These are phyloP conservation scores for Plectus sambesii DNA, from an alignment of 1,140 invertebrate genomes.

Conservation along the genomic window DNA sequence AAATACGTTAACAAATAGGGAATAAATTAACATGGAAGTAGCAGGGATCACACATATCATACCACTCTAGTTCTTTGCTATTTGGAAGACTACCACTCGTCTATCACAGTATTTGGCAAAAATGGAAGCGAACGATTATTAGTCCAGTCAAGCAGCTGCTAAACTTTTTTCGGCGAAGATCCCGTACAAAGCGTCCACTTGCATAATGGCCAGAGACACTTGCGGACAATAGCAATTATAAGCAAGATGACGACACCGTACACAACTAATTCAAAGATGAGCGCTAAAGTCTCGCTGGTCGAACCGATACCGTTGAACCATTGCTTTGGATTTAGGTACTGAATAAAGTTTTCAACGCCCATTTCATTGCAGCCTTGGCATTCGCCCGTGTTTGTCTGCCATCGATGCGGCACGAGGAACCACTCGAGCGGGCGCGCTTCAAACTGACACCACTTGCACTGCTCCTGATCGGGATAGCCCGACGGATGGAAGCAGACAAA, in stretches of 20 bases:
- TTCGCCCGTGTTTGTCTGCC: slow-evolving; percentile 21
- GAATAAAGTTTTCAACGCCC: slow-evolving; percentile 20
- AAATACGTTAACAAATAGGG: no score
- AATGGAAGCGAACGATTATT: no score
- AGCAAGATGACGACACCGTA: slow-evolving; percentile 22
- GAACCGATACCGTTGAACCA: slow-evolving; percentile 33
- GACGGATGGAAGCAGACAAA: slow-evolving; percentile 33
- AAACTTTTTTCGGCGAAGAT: slow-evolving; percentile 26
- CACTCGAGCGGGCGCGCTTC: slow-evolving; percentile 20
- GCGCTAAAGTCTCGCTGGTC: slow-evolving; percentile 26
- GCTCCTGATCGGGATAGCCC: slow-evolving; percentile 23
- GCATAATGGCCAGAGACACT: slow-evolving; percentile 27
- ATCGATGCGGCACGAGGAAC: slow-evolving; percentile 17
- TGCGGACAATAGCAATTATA: slow-evolving; percentile 26
- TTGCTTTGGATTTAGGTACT: slow-evolving; percentile 23
- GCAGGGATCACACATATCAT: no score
- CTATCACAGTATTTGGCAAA: no score
- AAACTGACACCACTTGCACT: slow-evolving; percentile 27
- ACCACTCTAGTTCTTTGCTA: no score
- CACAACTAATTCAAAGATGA: slow-evolving; percentile 23
- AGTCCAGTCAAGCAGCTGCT: no score
- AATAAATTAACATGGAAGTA: no score
- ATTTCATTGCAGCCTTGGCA: slow-evolving; percentile 28
- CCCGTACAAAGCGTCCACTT: slow-evolving; percentile 22
- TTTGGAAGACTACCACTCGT: no score